phyloP scores from a whole-genome alignment of 2,888 invertebrate genomes.

The Oscheius sp. region DNA sequence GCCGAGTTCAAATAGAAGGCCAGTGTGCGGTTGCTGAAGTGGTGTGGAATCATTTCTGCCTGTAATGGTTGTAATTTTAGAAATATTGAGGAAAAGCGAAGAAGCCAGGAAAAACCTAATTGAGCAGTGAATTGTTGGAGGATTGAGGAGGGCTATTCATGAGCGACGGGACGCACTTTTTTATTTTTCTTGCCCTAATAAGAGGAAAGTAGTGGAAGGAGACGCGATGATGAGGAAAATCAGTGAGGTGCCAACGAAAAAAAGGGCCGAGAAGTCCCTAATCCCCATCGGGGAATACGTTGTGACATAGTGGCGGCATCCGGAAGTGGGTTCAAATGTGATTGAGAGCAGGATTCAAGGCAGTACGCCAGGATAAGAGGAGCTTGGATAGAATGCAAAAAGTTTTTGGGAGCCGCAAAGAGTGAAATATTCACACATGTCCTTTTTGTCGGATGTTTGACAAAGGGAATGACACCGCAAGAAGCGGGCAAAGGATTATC shows the following conservation, averaged over 20 bases:
- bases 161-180: no score
- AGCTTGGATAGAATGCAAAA: neutral
- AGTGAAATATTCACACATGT: slow-evolving; percentile 1
- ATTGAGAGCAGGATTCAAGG: neutral
- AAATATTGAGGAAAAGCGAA: neutral
- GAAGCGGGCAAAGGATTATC: no score
- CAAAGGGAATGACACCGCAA: neutral
- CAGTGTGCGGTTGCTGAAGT: slow-evolving; percentile 34
- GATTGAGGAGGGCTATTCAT: no score
- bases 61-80: neutral
- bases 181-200: neutral
- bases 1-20: slow-evolving; percentile 29
- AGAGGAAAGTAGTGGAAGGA: neutral
- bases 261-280: neutral
- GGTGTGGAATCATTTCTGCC: slow-evolving; percentile 33
- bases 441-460: neutral
- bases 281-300: neutral
- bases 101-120: slow-evolving; percentile 18
- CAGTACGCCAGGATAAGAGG: neutral
- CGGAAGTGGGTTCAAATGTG: slow-evolving; percentile 15
- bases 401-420: neutral
- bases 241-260: neutral
- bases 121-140: neutral
- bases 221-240: neutral
- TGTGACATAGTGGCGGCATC: neutral